Conservation (phyloP, 2,113 vertebrate species). For the Ciconia stormi region DNA sequence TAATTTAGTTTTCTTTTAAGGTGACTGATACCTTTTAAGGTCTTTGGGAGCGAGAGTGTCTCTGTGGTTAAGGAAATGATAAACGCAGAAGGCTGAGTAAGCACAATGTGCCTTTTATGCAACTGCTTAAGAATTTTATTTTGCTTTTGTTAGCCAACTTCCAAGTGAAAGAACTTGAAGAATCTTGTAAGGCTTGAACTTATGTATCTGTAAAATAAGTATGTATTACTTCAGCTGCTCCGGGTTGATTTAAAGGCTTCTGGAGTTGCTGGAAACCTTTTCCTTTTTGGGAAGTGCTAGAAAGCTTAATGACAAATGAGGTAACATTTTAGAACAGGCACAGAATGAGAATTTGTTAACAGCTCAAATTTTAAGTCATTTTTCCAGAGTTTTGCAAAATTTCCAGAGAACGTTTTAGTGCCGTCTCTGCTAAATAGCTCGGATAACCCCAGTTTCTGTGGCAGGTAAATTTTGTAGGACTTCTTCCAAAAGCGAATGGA, state of each 20-base stretch:
- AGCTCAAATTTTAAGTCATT: not conserved
- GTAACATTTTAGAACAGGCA: not conserved
- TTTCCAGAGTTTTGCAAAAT: not conserved
- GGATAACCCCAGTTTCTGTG: not conserved
- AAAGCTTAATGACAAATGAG: not conserved
- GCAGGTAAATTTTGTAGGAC: not conserved
- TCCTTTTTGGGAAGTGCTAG: not conserved
- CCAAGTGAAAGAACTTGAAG: not conserved
- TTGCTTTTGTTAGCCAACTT: not conserved
- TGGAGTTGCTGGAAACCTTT: not conserved
- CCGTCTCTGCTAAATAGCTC: accelerated
- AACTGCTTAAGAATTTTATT: not conserved
- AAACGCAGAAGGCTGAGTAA: not conserved
- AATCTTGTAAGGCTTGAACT: accelerated
- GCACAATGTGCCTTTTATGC: accelerated
- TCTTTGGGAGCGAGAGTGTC: not conserved
- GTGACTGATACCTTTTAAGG: not conserved
- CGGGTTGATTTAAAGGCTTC: not conserved
- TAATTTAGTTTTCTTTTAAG: not conserved
- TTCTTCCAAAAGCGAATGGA: not conserved
- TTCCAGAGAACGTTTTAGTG: not conserved
- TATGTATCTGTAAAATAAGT: accelerated
- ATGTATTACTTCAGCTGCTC: not conserved
- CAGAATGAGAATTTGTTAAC: not conserved
- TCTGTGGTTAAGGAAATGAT: not conserved